A percentile compares a stretch with the other conserved stretches of the same genome.
Evolutionary conservation across 2,797 vertebrate species (phyloP).

Genomic region (Cyprinodon diabolis): DNA sequence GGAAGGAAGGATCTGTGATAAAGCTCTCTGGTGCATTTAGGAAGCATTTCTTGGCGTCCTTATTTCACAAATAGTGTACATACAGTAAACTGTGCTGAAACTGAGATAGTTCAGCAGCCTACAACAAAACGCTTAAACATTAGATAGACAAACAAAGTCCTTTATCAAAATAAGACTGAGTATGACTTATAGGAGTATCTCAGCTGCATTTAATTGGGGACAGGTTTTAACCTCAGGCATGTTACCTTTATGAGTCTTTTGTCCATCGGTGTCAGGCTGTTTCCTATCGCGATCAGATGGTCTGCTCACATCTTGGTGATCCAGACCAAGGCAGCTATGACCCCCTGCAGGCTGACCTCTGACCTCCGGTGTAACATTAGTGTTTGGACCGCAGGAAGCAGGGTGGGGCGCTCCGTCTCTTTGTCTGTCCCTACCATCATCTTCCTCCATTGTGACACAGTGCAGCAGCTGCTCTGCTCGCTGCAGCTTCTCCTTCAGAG

Average conservation of each 20-base stretch:
- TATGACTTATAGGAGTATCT: too few species aligned
- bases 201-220: background rate
- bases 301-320: background rate
- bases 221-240: background rate
- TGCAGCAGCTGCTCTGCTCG: slow-evolving; percentile 60
- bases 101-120: too few species aligned
- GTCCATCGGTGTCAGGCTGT: background rate
- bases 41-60: too few species aligned
- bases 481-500: slow-evolving; percentile 64
- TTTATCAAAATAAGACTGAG: too few species aligned
- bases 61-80: too few species aligned
- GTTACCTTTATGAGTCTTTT: background rate
- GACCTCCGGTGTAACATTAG: background rate
- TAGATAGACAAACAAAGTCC: too few species aligned
- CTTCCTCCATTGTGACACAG: background rate
- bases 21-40: too few species aligned
- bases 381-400: background rate
- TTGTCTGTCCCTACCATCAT: background rate
- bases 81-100: too few species aligned
- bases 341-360: background rate
- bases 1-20: too few species aligned
- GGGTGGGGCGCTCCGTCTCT: background rate
- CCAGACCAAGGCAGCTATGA: background rate
- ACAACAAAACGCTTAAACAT: too few species aligned
- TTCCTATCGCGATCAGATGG: rapidly evolving